A percentile compares a stretch with the other conserved stretches of the same genome.
phyloP scores from a whole-genome alignment of 2,888 invertebrate species.

The Hirudinaria manillensis region DNA sequence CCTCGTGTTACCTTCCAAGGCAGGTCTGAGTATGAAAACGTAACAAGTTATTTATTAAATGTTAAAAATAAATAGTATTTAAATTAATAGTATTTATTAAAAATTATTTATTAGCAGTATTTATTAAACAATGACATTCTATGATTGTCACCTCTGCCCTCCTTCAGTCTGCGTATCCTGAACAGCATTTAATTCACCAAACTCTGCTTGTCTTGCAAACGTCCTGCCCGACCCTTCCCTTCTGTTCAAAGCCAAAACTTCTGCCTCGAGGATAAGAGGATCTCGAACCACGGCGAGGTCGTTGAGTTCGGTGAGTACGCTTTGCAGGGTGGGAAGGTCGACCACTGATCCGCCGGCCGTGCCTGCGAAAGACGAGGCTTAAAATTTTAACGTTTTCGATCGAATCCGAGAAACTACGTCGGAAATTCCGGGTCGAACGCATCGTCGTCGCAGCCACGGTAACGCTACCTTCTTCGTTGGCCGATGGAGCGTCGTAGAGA shows the following conservation, averaged over 20 bases:
- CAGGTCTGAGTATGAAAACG: neutral
- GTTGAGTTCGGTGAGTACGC: constrained; percentile 26
- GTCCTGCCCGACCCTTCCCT: neutral
- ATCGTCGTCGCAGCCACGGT: too few species aligned
- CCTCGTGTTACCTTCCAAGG: neutral
- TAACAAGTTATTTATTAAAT: too few species aligned
- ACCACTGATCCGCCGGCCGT: neutral
- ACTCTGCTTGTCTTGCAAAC: neutral
- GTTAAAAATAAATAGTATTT: too few species aligned
- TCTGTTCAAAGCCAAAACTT: neutral
- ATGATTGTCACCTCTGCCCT: too few species aligned
- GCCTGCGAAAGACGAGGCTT: neutral
- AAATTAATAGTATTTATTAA: too few species aligned
- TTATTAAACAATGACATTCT: too few species aligned
- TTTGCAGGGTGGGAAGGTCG: constrained; percentile 21
- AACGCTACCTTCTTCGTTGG: too few species aligned
- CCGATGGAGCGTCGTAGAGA: too few species aligned
- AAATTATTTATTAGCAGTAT: too few species aligned
- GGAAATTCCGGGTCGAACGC: too few species aligned
- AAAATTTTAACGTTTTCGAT: too few species aligned
- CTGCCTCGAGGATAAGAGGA: neutral
- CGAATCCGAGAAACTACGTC: too few species aligned
- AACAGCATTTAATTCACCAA: neutral
- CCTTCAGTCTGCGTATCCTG: neutral
- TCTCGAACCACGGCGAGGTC: constrained; percentile 24